phyloP scores from a whole-genome alignment of 1,140 invertebrate genomes.

The Andricus grossulariae region DNA sequence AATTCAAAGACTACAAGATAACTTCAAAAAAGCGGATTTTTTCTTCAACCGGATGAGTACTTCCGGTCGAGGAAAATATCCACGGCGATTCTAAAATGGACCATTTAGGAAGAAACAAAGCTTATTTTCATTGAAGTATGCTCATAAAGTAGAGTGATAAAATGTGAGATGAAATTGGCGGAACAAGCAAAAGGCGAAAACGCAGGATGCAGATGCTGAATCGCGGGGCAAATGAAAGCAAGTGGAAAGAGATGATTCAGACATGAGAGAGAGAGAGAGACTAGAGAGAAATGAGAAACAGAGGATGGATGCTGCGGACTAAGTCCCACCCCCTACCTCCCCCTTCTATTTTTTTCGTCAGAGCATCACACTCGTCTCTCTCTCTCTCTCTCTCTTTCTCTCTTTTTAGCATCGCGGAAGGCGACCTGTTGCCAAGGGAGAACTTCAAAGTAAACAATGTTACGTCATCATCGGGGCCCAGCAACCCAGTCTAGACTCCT shows the following conservation, averaged over 20 bases:
- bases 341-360: slow-evolving; percentile 24
- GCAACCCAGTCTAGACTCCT: slow-evolving; percentile 8
- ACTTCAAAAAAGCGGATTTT: not conserved
- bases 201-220: not conserved
- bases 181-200: slow-evolving; percentile 4
- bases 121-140: not conserved
- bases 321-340: not conserved
- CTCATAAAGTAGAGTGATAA: slow-evolving; percentile 6
- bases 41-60: slow-evolving; percentile 16
- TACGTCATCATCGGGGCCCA: slow-evolving; percentile 53
- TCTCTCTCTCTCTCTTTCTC: not conserved
- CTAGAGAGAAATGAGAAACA: not conserved
- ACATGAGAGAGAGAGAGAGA: not conserved
- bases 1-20: not conserved
- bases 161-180: not conserved
- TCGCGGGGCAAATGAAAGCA: slow-evolving; percentile 1
- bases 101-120: slow-evolving; percentile 9
- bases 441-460: slow-evolving; percentile 64
- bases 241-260: not conserved
- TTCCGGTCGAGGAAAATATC: slow-evolving; percentile 15
- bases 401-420: slow-evolving; percentile 44
- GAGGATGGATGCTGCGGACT: not conserved
- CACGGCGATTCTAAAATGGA: not conserved
- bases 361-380: not conserved
- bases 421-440: slow-evolving; percentile 66